Evolutionary conservation across 2,888 invertebrate species (phyloP).

Genomic region (Apamea epomidion): DNA sequence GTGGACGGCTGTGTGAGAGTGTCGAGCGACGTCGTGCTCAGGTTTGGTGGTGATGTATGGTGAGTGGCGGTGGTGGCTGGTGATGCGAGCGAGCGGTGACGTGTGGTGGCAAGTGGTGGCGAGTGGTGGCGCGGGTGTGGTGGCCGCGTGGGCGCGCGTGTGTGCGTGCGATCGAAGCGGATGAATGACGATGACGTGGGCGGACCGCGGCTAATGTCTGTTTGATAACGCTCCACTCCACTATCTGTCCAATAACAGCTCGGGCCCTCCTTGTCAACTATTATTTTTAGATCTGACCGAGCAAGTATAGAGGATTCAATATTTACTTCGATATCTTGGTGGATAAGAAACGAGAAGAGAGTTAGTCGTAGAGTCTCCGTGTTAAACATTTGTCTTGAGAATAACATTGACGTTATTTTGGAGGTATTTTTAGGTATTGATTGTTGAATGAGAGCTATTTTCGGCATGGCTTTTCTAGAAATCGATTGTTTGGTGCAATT

Average conservation of each 20-base stretch:
- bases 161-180: slow-evolving; percentile 87
- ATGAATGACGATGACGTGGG: slow-evolving; percentile 89
- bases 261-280: slow-evolving; percentile 74
- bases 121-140: slow-evolving; percentile 70
- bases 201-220: slow-evolving; percentile 81
- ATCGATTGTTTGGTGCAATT: slow-evolving; percentile 47
- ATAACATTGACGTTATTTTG: slow-evolving; percentile 46
- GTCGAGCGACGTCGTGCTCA: slow-evolving; percentile 75
- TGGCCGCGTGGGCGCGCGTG: slow-evolving; percentile 73
- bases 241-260: slow-evolving; percentile 72
- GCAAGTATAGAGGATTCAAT: slow-evolving; percentile 47
- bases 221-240: slow-evolving; percentile 81
- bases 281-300: slow-evolving; percentile 84
- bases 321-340: slow-evolving; percentile 67
- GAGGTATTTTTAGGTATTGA: slow-evolving; percentile 58
- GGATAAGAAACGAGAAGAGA: slow-evolving; percentile 16
- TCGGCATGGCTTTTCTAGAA: slow-evolving; percentile 29
- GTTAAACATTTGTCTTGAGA: slow-evolving; percentile 37
- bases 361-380: slow-evolving; percentile 45
- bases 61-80: slow-evolving; percentile 58
- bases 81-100: slow-evolving; percentile 41
- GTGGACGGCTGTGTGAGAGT: slow-evolving; percentile 84
- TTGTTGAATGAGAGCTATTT: slow-evolving; percentile 61
- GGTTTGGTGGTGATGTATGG: slow-evolving; percentile 75
- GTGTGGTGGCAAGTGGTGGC: slow-evolving; percentile 44